These are phyloP conservation scores for Peromyscus nudipes DNA, from an alignment of 2,797 vertebrate genomes.

Conservation along the genomic window DNA sequence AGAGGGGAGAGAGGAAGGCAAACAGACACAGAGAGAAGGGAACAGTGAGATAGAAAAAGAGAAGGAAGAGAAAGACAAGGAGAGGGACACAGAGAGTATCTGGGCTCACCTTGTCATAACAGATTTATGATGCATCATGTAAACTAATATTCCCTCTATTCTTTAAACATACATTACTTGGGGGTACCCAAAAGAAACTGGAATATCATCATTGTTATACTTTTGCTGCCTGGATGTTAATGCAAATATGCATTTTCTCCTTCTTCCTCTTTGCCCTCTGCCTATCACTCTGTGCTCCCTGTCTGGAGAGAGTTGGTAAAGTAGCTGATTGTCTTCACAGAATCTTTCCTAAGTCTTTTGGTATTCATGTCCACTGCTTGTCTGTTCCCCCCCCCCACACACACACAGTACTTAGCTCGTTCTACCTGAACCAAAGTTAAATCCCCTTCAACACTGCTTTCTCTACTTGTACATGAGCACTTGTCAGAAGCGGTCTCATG, in stretches of 20 bases:
- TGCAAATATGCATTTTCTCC: not conserved
- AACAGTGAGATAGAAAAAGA: not conserved
- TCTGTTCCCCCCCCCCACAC: not conserved
- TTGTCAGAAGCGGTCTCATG: not conserved
- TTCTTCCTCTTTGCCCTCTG: not conserved
- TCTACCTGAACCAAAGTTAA: not conserved
- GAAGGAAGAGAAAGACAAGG: no score
- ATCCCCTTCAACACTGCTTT: not conserved
- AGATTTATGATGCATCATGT: not conserved
- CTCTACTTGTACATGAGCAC: not conserved
- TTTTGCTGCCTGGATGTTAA: not conserved
- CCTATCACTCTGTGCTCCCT: not conserved
- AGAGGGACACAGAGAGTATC: not conserved
- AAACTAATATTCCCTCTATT: fast-evolving
- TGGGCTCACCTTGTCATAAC: not conserved
- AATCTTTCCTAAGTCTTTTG: not conserved
- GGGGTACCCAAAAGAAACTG: not conserved
- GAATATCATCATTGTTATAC: not conserved
- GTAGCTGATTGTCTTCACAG: not conserved
- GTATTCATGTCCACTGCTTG: not conserved
- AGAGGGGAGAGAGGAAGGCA: not conserved
- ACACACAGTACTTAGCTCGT: not conserved
- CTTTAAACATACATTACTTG: not conserved
- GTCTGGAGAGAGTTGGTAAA: not conserved
- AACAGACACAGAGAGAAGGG: not conserved